Evolutionary conservation across 2,113 vertebrate genomes (phyloP).

Genomic region (Corythornis madagascariensis): DNA sequence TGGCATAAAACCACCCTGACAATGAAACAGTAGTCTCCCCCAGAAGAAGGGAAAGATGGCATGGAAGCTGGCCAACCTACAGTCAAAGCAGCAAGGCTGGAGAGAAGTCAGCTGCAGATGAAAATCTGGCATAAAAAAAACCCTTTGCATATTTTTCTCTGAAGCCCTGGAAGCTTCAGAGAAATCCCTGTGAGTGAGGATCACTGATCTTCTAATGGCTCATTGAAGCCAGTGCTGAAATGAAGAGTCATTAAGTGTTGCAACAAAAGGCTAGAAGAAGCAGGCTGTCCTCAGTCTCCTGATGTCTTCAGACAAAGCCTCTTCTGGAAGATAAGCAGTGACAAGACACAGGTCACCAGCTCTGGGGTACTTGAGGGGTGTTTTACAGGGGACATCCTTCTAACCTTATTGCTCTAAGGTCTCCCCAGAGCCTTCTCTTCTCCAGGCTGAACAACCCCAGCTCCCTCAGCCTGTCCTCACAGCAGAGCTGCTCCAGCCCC

Average conservation of each 20-base stretch:
- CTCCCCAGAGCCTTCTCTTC: too few relatives aligned
- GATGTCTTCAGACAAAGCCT: background rate
- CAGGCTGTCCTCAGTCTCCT: background rate
- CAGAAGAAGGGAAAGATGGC: background rate
- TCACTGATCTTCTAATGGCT: too few relatives aligned
- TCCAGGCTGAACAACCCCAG: too few relatives aligned
- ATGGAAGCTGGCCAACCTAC: background rate
- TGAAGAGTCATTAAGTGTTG: background rate
- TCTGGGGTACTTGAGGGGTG: background rate
- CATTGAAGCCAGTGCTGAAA: slow-evolving; percentile 21
- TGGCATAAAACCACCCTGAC: background rate
- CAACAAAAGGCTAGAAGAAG: background rate
- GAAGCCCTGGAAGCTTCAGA: too few relatives aligned
- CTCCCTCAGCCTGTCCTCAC: too few relatives aligned
- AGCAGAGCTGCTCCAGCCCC: too few relatives aligned
- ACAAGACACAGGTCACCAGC: fast-evolving
- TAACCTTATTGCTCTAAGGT: background rate
- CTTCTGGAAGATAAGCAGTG: background rate
- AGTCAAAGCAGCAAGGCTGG: too few relatives aligned
- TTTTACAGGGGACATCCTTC: background rate
- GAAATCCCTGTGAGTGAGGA: too few relatives aligned
- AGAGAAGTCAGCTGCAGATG: too few relatives aligned
- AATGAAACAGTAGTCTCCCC: background rate
- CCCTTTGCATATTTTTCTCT: too few relatives aligned
- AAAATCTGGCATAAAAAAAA: too few relatives aligned